Evolutionary conservation across 30 jellyfish, hydroid and myxozoan genomes (phyloP).

Genomic region (Hydractinia symbiolongicarpus): DNA sequence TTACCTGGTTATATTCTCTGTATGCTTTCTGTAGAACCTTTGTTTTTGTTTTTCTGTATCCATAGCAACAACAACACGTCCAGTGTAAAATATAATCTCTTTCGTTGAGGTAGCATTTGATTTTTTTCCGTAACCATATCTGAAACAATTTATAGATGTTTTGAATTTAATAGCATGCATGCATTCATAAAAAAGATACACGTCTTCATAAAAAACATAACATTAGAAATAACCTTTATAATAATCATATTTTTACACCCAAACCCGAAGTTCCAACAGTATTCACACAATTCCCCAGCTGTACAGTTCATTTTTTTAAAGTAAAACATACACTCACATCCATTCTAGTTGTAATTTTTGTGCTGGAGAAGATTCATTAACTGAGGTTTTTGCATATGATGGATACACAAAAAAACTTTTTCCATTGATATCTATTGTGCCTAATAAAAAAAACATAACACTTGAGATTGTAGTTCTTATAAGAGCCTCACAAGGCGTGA

Average conservation of each 20-base stretch:
- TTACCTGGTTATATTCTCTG: constrained; percentile 24
- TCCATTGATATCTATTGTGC: not conserved
- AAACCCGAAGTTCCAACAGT: too few relatives aligned
- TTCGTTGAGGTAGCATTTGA: not conserved
- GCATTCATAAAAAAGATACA: too few relatives aligned
- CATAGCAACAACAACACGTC: constrained; percentile 26
- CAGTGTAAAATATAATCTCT: constrained; percentile 10
- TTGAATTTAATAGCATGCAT: too few relatives aligned
- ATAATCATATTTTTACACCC: too few relatives aligned
- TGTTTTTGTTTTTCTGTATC: constrained; percentile 25
- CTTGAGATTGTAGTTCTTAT: too few relatives aligned
- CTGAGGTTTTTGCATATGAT: not conserved
- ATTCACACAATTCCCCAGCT: too few relatives aligned
- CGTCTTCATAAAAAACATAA: too few relatives aligned
- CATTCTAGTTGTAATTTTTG: constrained; percentile 3
- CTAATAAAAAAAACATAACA: not conserved
- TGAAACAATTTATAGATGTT: not conserved
- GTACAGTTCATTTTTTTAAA: too few relatives aligned
- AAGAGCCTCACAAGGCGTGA: too few relatives aligned
- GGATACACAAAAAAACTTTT: not conserved
- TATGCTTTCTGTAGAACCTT: constrained; percentile 25
- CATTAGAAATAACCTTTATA: too few relatives aligned
- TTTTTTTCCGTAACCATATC: constrained; percentile 15
- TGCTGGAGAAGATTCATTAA: not conserved
- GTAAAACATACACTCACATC: not conserved